Base-by-base conservation (phyloP, 2,797 vertebrate species). In the Knipowitschia caucasica region DNA sequence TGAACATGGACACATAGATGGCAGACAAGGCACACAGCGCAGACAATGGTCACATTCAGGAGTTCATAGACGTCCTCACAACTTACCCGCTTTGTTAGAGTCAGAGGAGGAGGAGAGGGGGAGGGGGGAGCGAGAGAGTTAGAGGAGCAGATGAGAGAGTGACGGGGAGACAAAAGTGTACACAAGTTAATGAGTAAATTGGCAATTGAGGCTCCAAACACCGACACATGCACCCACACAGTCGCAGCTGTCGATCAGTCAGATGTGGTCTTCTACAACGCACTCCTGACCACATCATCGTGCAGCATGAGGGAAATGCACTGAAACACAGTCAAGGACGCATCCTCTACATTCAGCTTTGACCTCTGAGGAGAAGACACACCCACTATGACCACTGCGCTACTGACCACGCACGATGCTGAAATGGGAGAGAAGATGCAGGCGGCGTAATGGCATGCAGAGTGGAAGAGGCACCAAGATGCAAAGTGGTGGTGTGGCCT, bases 71-170 rank as follows among this genome's bases (percentile, higher is more conserved):
- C 80, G 82, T 83, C 88, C 77, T 86, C 90, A 71, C 89, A 90
- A 95, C 94, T 96, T 94, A 95, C 94, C 94, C 93, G 92, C 94
- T 96, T 94, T 91, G 92, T 93, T 92, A 93, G 93, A 92, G 91
- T 95, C 92, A 94, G 91, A 92, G 91, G 91, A 90, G 92, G 93
- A 84, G 80, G 80, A 75, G 78, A 78, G 81, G 81, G 73, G 68
- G 75, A 67, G 72, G 75, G 60, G 67, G 68, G 63, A 67, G 59
- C 53, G 74, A 24, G 56, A 70, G 67, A 78, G 62, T 64, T 49
- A 64, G 62, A 72, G 67, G 59, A 42, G 60, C 36, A 60, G 31
- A 65, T 56, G 82, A 87, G 93, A 86, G 93, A 86, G 83, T 83
- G 88, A 92, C 92, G 91, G 82, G 88, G 89, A 93, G 93, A 95